phyloP scores from a whole-genome alignment of 2,113 vertebrate species.

The Phalacrocorax brasilianus region DNA sequence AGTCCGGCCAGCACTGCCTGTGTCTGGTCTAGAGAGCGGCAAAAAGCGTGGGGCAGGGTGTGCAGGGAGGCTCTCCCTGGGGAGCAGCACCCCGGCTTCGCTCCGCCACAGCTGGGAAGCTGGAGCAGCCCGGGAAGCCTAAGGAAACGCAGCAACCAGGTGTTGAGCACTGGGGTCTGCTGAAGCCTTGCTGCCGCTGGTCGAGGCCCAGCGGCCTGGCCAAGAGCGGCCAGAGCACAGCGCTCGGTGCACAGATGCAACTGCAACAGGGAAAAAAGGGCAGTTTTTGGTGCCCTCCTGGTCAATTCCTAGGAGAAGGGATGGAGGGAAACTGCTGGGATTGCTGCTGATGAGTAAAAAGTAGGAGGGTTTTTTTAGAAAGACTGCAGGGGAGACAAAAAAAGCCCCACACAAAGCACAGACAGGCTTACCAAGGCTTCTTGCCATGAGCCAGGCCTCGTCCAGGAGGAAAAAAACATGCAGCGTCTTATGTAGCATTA shows the following conservation, averaged over 20 bases:
- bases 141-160: rapidly evolving
- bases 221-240: not conserved
- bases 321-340: not conserved
- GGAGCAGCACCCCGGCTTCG: not conserved
- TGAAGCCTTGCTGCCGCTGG: not conserved
- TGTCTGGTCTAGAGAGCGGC: not conserved
- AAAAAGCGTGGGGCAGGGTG: not conserved
- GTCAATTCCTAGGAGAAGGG: not conserved
- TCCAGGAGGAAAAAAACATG: not conserved
- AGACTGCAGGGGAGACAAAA: not conserved
- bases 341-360: not conserved
- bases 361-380: not conserved
- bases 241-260: rapidly evolving
- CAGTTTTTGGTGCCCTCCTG: not conserved
- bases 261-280: rapidly evolving
- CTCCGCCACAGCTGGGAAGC: not conserved
- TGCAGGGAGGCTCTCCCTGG: not conserved
- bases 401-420: not conserved
- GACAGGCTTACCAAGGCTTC: not conserved
- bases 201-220: rapidly evolving
- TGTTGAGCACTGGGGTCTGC: not conserved
- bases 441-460: not conserved
- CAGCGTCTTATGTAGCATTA: not conserved
- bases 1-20: not conserved
- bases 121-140: not conserved